Evolutionary conservation across 2,888 invertebrate genomes (phyloP).

Genomic region (Phalera bucephala): DNA sequence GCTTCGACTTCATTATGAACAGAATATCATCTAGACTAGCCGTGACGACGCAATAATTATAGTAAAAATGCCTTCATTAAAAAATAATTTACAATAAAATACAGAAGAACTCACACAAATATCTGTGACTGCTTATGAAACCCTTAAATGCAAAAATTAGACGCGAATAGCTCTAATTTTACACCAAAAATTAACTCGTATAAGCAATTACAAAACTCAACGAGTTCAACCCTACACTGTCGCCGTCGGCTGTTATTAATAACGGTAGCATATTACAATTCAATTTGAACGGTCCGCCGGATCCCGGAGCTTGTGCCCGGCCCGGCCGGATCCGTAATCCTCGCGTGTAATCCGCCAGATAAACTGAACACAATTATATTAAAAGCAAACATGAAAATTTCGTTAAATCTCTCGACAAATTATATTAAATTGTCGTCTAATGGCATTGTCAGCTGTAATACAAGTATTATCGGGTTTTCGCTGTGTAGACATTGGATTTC

Average conservation of each 20-base stretch:
- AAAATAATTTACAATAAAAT: no score
- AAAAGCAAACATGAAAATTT: conserved; percentile 77
- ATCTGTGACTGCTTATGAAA: no score
- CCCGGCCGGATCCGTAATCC: conserved; percentile 53
- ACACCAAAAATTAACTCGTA: no score
- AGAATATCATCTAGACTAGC: no score
- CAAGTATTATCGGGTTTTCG: conserved; percentile 17
- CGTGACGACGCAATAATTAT: no score
- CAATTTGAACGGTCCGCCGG: conserved; percentile 70
- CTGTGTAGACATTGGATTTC: conserved; percentile 9
- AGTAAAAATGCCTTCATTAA: no score
- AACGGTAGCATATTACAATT: conserved; percentile 78
- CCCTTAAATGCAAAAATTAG: no score
- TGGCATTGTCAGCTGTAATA: conserved; percentile 63
- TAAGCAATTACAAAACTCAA: no score
- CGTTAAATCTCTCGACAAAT: conserved; percentile 59
- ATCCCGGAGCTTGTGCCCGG: no score
- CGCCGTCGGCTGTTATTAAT: conserved; percentile 66
- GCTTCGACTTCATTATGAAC: no score
- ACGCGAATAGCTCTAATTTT: no score
- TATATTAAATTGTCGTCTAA: conserved; percentile 57
- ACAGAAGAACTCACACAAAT: no score
- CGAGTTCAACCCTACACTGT: conserved; percentile 53
- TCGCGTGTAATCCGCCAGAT: conserved; percentile 59
- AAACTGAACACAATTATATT: conserved; percentile 78